These are phyloP conservation scores for Tridacna crocea DNA, from an alignment of 2,888 invertebrate species.

Conservation along the genomic window DNA sequence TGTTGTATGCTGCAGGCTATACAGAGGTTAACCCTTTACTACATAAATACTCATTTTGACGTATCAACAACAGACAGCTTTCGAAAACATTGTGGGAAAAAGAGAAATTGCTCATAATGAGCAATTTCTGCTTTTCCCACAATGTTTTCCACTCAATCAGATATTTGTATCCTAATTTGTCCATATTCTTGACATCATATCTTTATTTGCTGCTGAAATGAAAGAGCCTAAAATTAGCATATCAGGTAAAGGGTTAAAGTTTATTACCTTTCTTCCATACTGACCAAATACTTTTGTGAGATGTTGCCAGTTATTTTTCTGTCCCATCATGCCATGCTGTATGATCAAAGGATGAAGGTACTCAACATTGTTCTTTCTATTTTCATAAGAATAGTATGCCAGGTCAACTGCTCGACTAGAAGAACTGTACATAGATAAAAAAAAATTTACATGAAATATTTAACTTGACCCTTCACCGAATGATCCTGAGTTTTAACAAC, in stretches of 20 bases:
- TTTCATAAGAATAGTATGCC: conserved; percentile 62
- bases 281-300: conserved; percentile 83
- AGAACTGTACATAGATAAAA: neutral
- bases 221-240: too few relatives aligned
- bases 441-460: neutral
- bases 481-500: neutral
- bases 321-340: conserved; percentile 94
- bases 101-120: neutral
- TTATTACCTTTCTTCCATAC: conserved; percentile 87
- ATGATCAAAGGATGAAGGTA: conserved; percentile 87
- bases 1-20: neutral
- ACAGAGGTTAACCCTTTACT: neutral
- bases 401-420: conserved; percentile 56
- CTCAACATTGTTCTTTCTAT: conserved; percentile 36
- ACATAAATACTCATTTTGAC: neutral
- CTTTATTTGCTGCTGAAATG: too few relatives aligned
- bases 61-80: neutral
- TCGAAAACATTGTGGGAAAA: neutral
- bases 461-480: neutral
- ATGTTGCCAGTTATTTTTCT: conserved; percentile 93
- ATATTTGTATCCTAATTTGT: too few relatives aligned
- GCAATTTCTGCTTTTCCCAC: neutral
- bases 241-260: too few relatives aligned
- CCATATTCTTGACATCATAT: too few relatives aligned
- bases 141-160: too few relatives aligned